phyloP scores from a whole-genome alignment of 2,797 vertebrate species.

The Sparus aurata region DNA sequence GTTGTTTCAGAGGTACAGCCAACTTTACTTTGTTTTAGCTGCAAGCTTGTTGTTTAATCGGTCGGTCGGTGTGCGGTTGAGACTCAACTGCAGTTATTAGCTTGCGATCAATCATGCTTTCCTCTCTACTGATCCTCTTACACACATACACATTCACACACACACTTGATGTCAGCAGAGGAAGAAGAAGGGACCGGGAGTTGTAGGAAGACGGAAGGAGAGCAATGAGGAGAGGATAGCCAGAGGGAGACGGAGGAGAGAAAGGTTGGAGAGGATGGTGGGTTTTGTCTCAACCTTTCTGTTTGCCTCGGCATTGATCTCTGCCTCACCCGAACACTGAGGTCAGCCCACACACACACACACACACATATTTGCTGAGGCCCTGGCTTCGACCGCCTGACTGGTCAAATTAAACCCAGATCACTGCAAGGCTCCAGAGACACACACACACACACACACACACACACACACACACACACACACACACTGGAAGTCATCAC shows the following conservation, averaged over 20 bases:
- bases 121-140: slow-evolving; percentile 53
- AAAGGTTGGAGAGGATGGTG: slow-evolving; percentile 42
- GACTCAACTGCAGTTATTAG: slow-evolving; percentile 69
- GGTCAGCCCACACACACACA: slow-evolving; percentile 56
- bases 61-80: slow-evolving; percentile 29
- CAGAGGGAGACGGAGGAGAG: slow-evolving; percentile 35
- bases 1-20: slow-evolving; percentile 9
- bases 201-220: slow-evolving; percentile 4
- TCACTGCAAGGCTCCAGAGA: slow-evolving; percentile 71
- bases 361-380: slow-evolving; percentile 65
- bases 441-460: slow-evolving; percentile 36
- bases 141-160: slow-evolving; percentile 40
- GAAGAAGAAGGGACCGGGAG: neutral
- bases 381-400: slow-evolving; percentile 75
- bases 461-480: slow-evolving; percentile 19
- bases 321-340: slow-evolving; percentile 69
- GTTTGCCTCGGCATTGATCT: slow-evolving; percentile 82
- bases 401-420: slow-evolving; percentile 86
- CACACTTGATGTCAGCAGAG: slow-evolving; percentile 29
- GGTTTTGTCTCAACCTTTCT: slow-evolving; percentile 69
- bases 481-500: neutral
- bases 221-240: slow-evolving; percentile 13
- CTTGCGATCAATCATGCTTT: slow-evolving; percentile 74
- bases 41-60: slow-evolving; percentile 34
- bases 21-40: slow-evolving; percentile 40